A percentile compares a stretch with the other conserved stretches of the same genome.
phyloP scores from a whole-genome alignment of 2,797 vertebrate genomes.

The Argentina silus region DNA sequence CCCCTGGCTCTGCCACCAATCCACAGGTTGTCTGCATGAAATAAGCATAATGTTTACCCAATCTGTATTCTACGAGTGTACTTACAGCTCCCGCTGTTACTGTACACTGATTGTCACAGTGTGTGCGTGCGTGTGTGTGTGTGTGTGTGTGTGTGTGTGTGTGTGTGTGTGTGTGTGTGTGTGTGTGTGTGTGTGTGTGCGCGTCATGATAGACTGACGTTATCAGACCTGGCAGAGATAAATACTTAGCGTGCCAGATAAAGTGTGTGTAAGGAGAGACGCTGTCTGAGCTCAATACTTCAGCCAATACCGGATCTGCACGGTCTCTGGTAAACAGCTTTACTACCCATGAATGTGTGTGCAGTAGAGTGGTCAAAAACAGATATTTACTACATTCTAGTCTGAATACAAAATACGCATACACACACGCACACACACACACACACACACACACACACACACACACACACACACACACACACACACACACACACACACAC shows the following conservation, averaged over 20 bases:
- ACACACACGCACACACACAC: not conserved
- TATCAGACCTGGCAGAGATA: no score
- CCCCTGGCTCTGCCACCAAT: constrained; percentile 1
- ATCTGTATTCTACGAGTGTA: not conserved
- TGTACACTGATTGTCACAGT: not conserved
- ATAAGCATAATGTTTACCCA: not conserved
- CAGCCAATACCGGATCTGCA: no score
- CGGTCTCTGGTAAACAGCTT: no score
- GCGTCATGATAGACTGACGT: not conserved
- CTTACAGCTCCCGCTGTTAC: not conserved
- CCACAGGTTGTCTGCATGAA: constrained; percentile 26
- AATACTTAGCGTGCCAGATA: no score
- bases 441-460: not conserved
- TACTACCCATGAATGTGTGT: no score
- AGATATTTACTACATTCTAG: no score
- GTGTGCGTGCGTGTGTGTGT: not conserved
- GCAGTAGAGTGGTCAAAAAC: no score
- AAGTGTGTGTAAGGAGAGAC: no score
- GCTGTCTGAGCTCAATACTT: no score
- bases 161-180: not conserved
- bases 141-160: not conserved
- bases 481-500: not conserved
- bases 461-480: not conserved
- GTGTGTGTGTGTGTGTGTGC: not conserved
- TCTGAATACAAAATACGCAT: not conserved